phyloP scores from a whole-genome alignment of 1,140 invertebrate species.

The Drosophila prosaltans region DNA sequence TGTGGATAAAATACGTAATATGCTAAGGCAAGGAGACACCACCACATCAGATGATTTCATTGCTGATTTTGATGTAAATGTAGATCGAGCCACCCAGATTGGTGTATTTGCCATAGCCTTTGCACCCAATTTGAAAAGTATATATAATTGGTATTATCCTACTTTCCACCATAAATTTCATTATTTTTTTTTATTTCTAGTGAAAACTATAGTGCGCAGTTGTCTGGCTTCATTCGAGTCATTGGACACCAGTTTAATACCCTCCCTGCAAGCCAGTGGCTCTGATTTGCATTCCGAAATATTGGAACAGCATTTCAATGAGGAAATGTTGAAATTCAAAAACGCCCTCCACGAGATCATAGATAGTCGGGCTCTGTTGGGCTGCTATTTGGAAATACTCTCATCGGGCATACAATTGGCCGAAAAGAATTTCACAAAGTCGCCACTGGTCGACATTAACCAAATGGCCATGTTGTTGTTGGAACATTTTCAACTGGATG shows the following conservation, averaged over 20 bases:
- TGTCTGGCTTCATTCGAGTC: slow-evolving; percentile 79
- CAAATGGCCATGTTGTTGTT: slow-evolving; percentile 63
- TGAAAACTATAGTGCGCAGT: slow-evolving; percentile 74
- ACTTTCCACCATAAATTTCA: background rate
- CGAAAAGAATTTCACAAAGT: slow-evolving; percentile 61
- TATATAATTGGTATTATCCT: background rate
- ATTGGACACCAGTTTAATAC: slow-evolving; percentile 73
- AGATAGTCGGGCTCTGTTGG: slow-evolving; percentile 61
- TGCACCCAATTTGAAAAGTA: slow-evolving; percentile 66
- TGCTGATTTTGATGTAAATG: slow-evolving; percentile 80
- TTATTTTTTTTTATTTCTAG: slow-evolving; percentile 25
- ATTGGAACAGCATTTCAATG: slow-evolving; percentile 77
- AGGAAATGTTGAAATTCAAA: slow-evolving; percentile 73
- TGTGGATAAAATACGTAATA: slow-evolving; percentile 66
- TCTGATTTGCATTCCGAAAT: slow-evolving; percentile 65
- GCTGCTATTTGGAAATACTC: slow-evolving; percentile 65
- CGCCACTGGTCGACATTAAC: slow-evolving; percentile 49
- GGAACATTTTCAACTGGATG: slow-evolving; percentile 68
- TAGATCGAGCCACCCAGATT: slow-evolving; percentile 76
- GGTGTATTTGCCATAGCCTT: slow-evolving; percentile 76
- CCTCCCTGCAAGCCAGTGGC: slow-evolving; percentile 60
- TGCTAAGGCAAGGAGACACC: slow-evolving; percentile 50
- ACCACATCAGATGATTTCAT: slow-evolving; percentile 66
- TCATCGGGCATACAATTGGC: slow-evolving; percentile 35
- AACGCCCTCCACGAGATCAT: slow-evolving; percentile 69